phyloP scores from a whole-genome alignment of 2,797 vertebrate genomes.

The Chloroceryle amazona region DNA sequence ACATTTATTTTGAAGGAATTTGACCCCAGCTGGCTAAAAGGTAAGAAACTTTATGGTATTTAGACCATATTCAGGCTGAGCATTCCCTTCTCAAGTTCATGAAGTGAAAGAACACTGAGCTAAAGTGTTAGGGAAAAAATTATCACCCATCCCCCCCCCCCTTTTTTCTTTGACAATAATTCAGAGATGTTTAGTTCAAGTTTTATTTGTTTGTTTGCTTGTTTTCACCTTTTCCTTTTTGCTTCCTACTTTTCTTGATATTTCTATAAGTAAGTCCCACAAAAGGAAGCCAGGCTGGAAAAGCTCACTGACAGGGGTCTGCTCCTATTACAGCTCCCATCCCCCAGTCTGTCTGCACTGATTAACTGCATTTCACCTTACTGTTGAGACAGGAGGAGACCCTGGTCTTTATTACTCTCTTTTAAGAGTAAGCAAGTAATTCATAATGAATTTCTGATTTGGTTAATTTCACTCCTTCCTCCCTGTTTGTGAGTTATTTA shows the following conservation, averaged over 20 bases:
- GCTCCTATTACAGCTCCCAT: not conserved
- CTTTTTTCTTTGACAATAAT: not conserved
- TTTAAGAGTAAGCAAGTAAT: not conserved
- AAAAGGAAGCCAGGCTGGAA: not conserved
- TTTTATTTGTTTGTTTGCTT: not conserved
- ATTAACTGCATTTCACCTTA: not conserved
- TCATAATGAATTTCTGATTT: slow-evolving; percentile 33
- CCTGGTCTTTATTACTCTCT: not conserved
- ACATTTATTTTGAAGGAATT: not conserved
- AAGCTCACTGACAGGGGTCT: not conserved
- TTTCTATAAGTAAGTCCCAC: not conserved
- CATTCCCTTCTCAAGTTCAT: not conserved
- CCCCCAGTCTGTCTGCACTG: not conserved
- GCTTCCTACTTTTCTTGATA: not conserved
- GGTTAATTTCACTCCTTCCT: slow-evolving; percentile 42
- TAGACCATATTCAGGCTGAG: not conserved
- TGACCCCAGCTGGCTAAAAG: not conserved
- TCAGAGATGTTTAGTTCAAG: not conserved
- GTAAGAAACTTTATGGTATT: not conserved
- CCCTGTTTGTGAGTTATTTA: slow-evolving; percentile 41
- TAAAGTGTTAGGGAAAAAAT: not conserved
- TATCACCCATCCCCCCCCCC: too few relatives aligned
- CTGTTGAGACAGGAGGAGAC: not conserved
- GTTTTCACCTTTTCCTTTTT: not conserved
- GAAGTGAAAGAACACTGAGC: not conserved